phyloP scores from a whole-genome alignment of 2,888 invertebrate genomes.

The Orchestes rusci region DNA sequence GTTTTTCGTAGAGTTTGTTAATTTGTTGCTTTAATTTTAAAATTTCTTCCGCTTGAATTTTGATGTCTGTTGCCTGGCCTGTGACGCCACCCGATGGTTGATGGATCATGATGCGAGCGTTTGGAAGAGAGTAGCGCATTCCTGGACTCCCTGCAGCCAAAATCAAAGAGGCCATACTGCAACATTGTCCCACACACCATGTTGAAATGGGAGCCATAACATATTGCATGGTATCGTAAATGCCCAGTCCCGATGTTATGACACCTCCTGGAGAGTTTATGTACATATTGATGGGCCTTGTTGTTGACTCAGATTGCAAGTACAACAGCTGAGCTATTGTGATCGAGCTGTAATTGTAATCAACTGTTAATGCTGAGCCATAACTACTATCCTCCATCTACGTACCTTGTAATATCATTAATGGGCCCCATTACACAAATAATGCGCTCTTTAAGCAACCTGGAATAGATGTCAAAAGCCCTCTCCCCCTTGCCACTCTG shows the following conservation, averaged over 20 bases:
- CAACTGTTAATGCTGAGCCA: too few relatives aligned
- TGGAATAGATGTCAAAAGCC: conserved; percentile 93
- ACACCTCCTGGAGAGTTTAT: conserved; percentile 91
- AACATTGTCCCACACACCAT: conserved; percentile 92
- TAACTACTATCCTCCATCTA: too few relatives aligned
- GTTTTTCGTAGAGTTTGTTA: conserved; percentile 81
- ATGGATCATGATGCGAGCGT: conserved; percentile 95
- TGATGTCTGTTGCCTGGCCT: conserved; percentile 96
- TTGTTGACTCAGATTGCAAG: conserved; percentile 83
- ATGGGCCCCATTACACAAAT: conserved; percentile 97
- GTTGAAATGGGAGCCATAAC: conserved; percentile 91
- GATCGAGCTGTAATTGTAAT: conserved; percentile 80
- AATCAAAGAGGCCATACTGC: conserved; percentile 92
- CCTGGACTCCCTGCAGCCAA: conserved; percentile 79
- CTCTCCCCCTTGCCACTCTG: conserved; percentile 94
- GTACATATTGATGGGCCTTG: conserved; percentile 94
- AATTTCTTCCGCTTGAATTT: conserved; percentile 96
- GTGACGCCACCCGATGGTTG: conserved; percentile 84
- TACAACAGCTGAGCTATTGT: conserved; percentile 93
- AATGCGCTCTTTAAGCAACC: conserved; percentile 90
- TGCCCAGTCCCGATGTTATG: conserved; percentile 91
- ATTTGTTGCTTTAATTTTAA: conserved; percentile 83
- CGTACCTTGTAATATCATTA: conserved; percentile 79
- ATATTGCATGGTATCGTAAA: conserved; percentile 99
- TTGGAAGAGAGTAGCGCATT: conserved; percentile 91